Evolutionary conservation across 92 coral and sea anemone species (phyloP).

Genomic region (Epizoanthus rinbou): DNA sequence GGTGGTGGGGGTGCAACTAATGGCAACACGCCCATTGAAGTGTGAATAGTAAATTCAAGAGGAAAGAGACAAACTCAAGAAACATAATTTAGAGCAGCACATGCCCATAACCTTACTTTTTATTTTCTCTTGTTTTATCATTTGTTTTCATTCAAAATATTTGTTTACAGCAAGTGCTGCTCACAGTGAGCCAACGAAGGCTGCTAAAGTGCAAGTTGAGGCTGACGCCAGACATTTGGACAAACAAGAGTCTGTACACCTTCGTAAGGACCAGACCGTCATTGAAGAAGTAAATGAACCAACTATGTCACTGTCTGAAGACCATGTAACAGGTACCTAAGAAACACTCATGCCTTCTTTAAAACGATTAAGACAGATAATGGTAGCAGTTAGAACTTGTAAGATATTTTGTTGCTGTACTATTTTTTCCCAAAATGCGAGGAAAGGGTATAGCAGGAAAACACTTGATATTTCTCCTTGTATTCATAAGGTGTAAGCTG

Average conservation of each 20-base stretch:
- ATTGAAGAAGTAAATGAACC: background rate
- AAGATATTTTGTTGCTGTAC: too few relatives aligned
- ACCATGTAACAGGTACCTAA: constrained; percentile 10
- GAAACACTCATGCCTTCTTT: too few relatives aligned
- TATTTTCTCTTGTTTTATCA: background rate
- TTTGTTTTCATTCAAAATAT: background rate
- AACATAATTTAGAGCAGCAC: too few relatives aligned
- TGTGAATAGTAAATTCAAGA: too few relatives aligned
- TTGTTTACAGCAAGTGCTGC: background rate
- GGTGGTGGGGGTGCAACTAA: too few relatives aligned
- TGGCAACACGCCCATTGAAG: too few relatives aligned
- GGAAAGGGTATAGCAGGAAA: too few relatives aligned
- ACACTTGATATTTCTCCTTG: too few relatives aligned
- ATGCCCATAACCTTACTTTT: too few relatives aligned
- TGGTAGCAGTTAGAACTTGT: background rate
- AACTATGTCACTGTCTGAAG: background rate
- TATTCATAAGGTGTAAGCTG: too few relatives aligned
- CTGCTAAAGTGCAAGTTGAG: constrained; percentile 43
- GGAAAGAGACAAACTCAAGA: too few relatives aligned
- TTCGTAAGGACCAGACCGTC: background rate
- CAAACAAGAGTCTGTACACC: background rate
- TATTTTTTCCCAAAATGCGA: too few relatives aligned
- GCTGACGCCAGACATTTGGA: constrained; percentile 60
- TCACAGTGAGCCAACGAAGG: background rate
- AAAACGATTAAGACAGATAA: background rate